Percentiles rank a stretch among this genome's conserved stretches.
Conservation (phyloP, 2,888 invertebrate genomes). For the Rugalucina vietnamica region DNA sequence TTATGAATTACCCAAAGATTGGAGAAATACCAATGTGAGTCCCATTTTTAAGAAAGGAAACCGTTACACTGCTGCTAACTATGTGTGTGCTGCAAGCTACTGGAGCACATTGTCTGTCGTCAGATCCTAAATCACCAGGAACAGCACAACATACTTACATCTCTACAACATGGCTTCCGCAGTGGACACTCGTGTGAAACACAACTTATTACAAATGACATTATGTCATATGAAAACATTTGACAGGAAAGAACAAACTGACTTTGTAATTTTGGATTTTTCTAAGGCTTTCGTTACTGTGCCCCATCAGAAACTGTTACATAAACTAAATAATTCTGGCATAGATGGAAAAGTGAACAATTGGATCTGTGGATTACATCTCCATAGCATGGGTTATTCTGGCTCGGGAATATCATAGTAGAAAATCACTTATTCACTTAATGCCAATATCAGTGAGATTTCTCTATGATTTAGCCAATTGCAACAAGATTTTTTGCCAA, state of each 20-base stretch:
- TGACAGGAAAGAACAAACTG: constrained; percentile 2
- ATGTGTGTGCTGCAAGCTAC: neutral
- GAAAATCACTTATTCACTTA: too few relatives aligned
- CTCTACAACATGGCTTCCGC: constrained; percentile 20
- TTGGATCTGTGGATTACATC: neutral
- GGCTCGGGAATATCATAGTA: too few relatives aligned
- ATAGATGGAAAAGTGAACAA: neutral
- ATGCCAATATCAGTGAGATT: too few relatives aligned
- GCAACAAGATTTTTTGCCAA: too few relatives aligned
- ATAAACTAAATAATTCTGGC: constrained; percentile 9
- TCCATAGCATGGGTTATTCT: too few relatives aligned
- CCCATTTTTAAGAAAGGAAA: neutral
- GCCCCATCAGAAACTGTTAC: neutral
- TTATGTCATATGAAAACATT: constrained; percentile 4
- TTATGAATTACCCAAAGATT: neutral
- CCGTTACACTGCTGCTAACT: neutral
- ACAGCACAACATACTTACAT: neutral
- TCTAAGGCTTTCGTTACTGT: constrained; percentile 23
- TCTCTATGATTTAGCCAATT: too few relatives aligned
- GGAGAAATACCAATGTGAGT: neutral
- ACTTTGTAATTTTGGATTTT: constrained; percentile 16
- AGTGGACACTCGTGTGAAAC: constrained; percentile 15
- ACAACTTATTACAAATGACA: constrained; percentile 14
- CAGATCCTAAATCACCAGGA: neutral
- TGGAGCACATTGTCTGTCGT: neutral